Evolutionary conservation across 2,113 vertebrate species (phyloP), one percentile per base, ranked within the genome.

Genomic region (Patagioenas fasciata): DNA sequence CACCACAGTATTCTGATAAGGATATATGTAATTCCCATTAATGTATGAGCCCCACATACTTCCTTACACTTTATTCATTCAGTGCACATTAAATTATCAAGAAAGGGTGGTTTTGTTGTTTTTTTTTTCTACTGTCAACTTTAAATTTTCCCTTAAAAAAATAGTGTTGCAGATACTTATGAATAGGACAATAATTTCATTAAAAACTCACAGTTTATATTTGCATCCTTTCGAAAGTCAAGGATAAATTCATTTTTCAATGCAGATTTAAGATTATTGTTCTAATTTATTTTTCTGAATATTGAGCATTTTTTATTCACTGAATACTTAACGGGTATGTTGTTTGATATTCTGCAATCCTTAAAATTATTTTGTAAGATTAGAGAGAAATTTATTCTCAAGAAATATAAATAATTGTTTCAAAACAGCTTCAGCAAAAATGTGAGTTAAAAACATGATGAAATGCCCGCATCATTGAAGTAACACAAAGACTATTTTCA

Each of bases 1-100:
- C 88, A 92, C 38, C 73, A 64, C 60, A 80, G 7, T 75, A 73
- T 93, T 91, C 93, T 94, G 91, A 89, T 88, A 91, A 91, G 81
- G 15, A 47, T 82, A 34, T 51, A 91, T 80, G 62, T 89, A 80
- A 85, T 95, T 82, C 62, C 40, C n/a, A 50, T 32, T 82, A 85
- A 57, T 40, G 51, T 10, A 40, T 31, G 31, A 89, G 31, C 18
- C 44, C 44, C 40, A 61, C 29, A 14, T 61, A 50, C 10, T 87
- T 91, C 48, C 72, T 84, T 60, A 26, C 62, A 36, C 11, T 60
- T 82, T 65, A 54, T 80, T 72, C 32, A 47, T 57, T 70, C 10
- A 6, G 24, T 65, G 14, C 15, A 47, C 17, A 47, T 44, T 66
- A 80, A 89, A 72, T 73, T 58, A 50, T 54, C n/a, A 66, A 70